Evolutionary conservation across 2,113 vertebrate species (phyloP), one percentile per base, ranked within the genome.

Genomic region (Sturnira hondurensis): DNA sequence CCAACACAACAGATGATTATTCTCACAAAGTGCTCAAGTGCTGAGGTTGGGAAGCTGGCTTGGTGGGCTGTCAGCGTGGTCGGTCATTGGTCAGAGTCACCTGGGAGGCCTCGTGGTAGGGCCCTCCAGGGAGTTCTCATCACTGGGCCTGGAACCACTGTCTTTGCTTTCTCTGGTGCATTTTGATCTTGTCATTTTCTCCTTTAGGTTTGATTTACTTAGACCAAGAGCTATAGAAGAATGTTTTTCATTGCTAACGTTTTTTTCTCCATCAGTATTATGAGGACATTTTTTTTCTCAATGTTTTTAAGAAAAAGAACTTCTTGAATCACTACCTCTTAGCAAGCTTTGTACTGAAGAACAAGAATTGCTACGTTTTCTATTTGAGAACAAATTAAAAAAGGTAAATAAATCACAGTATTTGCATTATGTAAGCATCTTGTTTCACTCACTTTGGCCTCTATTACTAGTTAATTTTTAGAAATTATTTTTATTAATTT

Each of bases 371-470:
- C 98, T 99, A 47, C 99, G 98, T 97, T 99, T 99, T 97, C 98
- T 99, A 47, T 99, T 99, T 98, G 99, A 99, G 97, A 99, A 99
- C 98, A 99, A 99, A 97, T 98, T 99, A 97, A 99, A 99, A 98
- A 99, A 99, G 99, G 99, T 99, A 98, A 98, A 80, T 84, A 43
- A 76, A 93, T 45, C 33, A 85, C 31, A 20, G 31, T 36, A 17
- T 84, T 92, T 88, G 26, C 19, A 84, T 86, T 89, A 52, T 92
- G 31, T 74, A 58, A 89, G 41, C 78, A 33, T 85, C 28, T 63
- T n/a, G 68, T 81, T 84, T 36, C 24, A 41, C 50, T 91, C 82
- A 94, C 67, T 82, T 86, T 94, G 58, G n/a, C 54, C 14, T 90
- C 61, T 80, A 1, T 87, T 88, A 28, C 4, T 65, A 68, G 20